Evolutionary conservation across 2,797 vertebrate genomes (phyloP), one percentile per base, ranked within the genome.

Genomic region (Presbytis comata): DNA sequence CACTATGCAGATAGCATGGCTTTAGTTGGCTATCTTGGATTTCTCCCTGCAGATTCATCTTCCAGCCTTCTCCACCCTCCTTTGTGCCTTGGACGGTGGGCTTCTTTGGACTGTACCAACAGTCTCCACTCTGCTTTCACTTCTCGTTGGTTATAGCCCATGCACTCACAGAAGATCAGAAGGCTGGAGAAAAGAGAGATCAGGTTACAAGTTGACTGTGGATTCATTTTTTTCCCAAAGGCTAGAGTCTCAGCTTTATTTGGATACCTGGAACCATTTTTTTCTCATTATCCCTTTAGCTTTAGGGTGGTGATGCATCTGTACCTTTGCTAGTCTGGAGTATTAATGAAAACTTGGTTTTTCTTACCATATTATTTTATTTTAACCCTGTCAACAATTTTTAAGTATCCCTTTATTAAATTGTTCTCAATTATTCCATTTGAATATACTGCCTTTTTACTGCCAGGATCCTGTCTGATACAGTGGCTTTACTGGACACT

Each of bases 331-430:
- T 87, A 93, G 33, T 57, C 48, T 44, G 30, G 2, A 4, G 26
- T 72, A 22, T 67, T 94, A 94, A 48, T 55, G 14, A 55, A 39
- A 93, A 75, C 3, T 24, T 92, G 16, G 16, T 44, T 80, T 75
- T 94, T 41, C 33, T 92, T 87, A 59, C 21, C 30, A 6, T 46
- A 36, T 81, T 85, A 70, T 84, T 93, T 94, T 79, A 86, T 36
- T 94, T 97, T 76, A 96, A 50, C 4, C 14, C 14, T 36, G 57
- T 33, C 17, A 95, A 86, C 17, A 80, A 19, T 74, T 91, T 94
- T 57, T n/a, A 89, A 95, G 46, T 74, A 8, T 72, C 5, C 24
- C 3, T 91, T 94, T 67, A 48, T 75, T 93, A 84, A 91, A 55
- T 76, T 59, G 50, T 79, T 19, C 55, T 93, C 26, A 87, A 16